A percentile compares a stretch with the other conserved stretches of the same genome.
These are phyloP conservation scores for Sorex maritimensis DNA, from an alignment of 2,797 vertebrate genomes.

Conservation along the genomic window DNA sequence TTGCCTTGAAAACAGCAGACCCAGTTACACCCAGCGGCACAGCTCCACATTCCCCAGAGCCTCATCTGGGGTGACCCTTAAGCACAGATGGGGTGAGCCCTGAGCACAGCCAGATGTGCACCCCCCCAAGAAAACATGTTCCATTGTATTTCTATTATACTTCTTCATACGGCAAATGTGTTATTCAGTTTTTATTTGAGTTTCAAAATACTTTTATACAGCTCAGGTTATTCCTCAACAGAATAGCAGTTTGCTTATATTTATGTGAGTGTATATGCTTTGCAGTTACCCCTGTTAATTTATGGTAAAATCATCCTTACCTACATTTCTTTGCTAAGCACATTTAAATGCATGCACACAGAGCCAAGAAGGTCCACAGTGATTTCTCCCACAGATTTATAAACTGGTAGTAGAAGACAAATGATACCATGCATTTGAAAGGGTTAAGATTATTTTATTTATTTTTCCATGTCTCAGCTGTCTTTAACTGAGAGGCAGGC, in stretches of 20 bases:
- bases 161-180: background rate
- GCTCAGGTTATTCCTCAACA: background rate
- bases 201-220: background rate
- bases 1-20: too few relatives aligned
- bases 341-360: background rate
- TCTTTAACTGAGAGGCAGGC: background rate
- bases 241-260: background rate
- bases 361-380: background rate
- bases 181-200: slow-evolving; percentile 36
- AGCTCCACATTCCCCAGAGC: too few relatives aligned
- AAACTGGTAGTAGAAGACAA: background rate
- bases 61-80: too few relatives aligned
- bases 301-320: background rate
- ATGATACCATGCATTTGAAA: background rate
- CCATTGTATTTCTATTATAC: background rate
- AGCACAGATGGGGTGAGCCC: too few relatives aligned
- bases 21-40: too few relatives aligned
- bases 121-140: background rate
- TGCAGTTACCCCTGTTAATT: slow-evolving; percentile 1
- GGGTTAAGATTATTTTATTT: background rate
- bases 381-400: background rate
- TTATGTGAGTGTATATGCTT: background rate
- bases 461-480: background rate
- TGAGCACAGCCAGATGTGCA: too few relatives aligned
- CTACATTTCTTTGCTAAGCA: slow-evolving; percentile 5